These are phyloP conservation scores for Elysia crispata DNA, from an alignment of 2,888 invertebrate genomes.

Conservation along the genomic window DNA sequence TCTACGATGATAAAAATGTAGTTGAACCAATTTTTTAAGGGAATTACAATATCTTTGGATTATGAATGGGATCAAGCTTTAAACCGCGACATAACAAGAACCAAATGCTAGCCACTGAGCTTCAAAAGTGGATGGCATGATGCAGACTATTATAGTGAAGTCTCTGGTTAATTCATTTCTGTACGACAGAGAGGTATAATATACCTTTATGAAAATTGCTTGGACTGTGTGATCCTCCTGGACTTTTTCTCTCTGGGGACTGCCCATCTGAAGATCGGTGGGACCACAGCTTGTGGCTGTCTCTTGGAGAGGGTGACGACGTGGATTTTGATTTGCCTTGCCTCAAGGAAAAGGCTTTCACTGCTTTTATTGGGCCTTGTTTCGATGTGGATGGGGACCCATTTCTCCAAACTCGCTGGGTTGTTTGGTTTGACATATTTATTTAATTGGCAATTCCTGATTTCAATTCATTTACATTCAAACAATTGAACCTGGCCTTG, in stretches of 20 bases:
- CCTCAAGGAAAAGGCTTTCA: conserved; percentile 62
- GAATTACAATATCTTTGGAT: too few relatives aligned
- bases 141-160: background rate
- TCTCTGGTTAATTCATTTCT: background rate
- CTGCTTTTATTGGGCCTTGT: conserved; percentile 68
- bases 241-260: conserved; percentile 30
- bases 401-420: conserved; percentile 60
- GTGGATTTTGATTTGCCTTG: conserved; percentile 54
- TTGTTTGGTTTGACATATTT: conserved; percentile 44
- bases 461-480: background rate
- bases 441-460: background rate
- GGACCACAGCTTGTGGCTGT: conserved; percentile 51
- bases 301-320: conserved; percentile 57
- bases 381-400: conserved; percentile 62
- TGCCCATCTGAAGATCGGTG: conserved; percentile 60
- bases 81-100: too few relatives aligned
- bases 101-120: too few relatives aligned
- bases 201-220: conserved; percentile 12
- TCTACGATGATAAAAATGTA: too few relatives aligned
- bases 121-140: too few relatives aligned
- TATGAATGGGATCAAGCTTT: too few relatives aligned
- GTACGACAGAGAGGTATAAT: background rate
- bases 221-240: conserved; percentile 39
- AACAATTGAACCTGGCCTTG: too few relatives aligned
- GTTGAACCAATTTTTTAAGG: too few relatives aligned